Conservation (phyloP, 2,797 vertebrate species). For the Sebastolobus altivelis region DNA sequence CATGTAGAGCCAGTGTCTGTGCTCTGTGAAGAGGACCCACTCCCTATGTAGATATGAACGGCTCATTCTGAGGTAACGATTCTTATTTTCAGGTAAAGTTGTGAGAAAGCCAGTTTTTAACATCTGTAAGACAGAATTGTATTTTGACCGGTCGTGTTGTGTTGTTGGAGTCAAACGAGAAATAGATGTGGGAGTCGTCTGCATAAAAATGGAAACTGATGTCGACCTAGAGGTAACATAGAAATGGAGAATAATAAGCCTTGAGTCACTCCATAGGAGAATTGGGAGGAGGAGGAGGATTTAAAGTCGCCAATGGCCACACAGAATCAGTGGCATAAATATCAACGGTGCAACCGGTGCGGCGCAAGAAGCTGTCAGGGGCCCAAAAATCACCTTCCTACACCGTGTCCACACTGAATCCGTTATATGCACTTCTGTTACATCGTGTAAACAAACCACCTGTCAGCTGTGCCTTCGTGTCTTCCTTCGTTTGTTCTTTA, state of each 20-base stretch:
- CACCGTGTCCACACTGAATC: too few species aligned
- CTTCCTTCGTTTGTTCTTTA: too few species aligned
- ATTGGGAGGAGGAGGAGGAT: too few species aligned
- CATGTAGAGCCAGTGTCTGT: too few species aligned
- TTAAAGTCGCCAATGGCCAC: background rate
- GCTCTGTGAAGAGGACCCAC: too few species aligned
- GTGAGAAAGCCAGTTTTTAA: fast-evolving
- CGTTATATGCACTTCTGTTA: too few species aligned
- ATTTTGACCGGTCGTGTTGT: background rate
- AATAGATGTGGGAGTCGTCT: background rate
- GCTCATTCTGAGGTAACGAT: too few species aligned
- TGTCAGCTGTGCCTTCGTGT: fast-evolving
- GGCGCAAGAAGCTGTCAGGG: too few species aligned
- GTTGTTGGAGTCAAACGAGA: background rate
- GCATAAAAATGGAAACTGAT: background rate
- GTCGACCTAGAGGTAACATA: background rate
- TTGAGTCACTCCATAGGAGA: background rate
- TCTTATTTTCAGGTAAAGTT: background rate
- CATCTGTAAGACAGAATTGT: background rate
- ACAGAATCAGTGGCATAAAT: fast-evolving
- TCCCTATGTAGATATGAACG: too few species aligned
- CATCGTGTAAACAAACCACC: too few species aligned
- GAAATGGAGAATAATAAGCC: background rate
- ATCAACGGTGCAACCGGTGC: too few species aligned
- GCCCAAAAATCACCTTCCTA: too few species aligned